Evolutionary conservation across 2,797 vertebrate genomes (phyloP).

Genomic region (Tinamus major): DNA sequence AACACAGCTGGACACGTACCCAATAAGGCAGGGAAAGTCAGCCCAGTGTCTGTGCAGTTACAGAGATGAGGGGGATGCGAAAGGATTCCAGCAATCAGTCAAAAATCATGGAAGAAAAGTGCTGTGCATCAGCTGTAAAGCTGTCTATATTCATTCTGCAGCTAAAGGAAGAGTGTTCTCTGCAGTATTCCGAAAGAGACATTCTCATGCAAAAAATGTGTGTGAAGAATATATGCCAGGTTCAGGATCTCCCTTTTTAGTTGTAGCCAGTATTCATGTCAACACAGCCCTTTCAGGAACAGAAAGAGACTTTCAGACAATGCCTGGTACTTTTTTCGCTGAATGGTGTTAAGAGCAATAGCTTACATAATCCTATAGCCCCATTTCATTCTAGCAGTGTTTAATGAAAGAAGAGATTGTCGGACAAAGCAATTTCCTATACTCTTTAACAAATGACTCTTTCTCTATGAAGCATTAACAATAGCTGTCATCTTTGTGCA

Average conservation of each 20-base stretch:
- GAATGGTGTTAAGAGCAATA: slow-evolving; percentile 16
- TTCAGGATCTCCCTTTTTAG: slow-evolving; percentile 7
- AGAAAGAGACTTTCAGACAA: not conserved
- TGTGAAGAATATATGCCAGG: not conserved
- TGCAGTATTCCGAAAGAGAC: not conserved
- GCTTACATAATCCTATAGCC: slow-evolving; percentile 37
- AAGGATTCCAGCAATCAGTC: not conserved
- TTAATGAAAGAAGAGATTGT: slow-evolving; percentile 44
- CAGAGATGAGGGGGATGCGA: not conserved
- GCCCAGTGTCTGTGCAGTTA: not conserved
- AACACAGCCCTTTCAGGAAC: not conserved
- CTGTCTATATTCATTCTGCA: fast-evolving
- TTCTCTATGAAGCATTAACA: slow-evolving; percentile 45
- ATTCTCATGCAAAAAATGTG: not conserved
- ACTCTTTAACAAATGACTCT: slow-evolving; percentile 8
- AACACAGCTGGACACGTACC: fast-evolving
- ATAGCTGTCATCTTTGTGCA: slow-evolving; percentile 39
- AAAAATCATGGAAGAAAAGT: not conserved
- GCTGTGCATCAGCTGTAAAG: not conserved
- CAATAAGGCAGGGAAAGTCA: not conserved
- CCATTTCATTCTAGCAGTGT: slow-evolving; percentile 31
- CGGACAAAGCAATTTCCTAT: slow-evolving; percentile 51
- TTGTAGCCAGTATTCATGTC: not conserved
- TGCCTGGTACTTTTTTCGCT: not conserved
- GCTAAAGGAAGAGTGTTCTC: not conserved